Evolutionary conservation across 2,113 vertebrate species (phyloP), one percentile per base, ranked within the genome.

Genomic region (Dicaeum eximium): DNA sequence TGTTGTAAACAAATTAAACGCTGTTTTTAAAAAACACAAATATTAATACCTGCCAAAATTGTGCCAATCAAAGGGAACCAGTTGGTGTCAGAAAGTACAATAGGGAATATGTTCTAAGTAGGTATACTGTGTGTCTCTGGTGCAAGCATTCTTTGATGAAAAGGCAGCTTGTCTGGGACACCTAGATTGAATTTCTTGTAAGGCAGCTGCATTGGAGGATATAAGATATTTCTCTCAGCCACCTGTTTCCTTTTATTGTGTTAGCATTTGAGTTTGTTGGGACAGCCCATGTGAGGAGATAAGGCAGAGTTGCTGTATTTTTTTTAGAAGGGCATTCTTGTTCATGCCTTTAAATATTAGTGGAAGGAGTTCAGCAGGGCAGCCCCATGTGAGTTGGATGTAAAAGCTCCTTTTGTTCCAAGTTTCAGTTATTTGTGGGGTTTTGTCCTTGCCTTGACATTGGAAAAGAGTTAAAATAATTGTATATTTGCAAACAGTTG

Each of bases 201-300:
- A 92, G 97, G 97, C 97, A 98, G 98, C 98, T 98, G 98, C 97
- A 97, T 97, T 97, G 94, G 94, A 97, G 97, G 95, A 82, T 94
- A 95, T 89, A 96, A 95, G 90, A 96, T 98, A 98, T 98, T 98
- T 96, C 91, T 97, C 97, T 92, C 86, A 83, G 93, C 98, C 98
- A 99, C 98, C 98, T 99, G 98, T 99, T 99, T 97, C 92, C 95
- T 97, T 96, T 97, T 87, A 95, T 97, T 97, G 97, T 98, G 88
- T 88, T 95, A 96, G 79, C 53, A 64, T 95, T 95, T 72, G 86
- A 88, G 91, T 77, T 95, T 87, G 71, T 80, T 93, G 95, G 96
- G 90, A 84, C 79, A 87, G 94, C 80, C 95, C 92, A 86, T 74
- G 53, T 2, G 62, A 97, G 79, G 86, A 97, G 96, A 97, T 92